Evolutionary conservation across 2,113 vertebrate genomes (phyloP).

Genomic region (Pelecanoides urinatrix): DNA sequence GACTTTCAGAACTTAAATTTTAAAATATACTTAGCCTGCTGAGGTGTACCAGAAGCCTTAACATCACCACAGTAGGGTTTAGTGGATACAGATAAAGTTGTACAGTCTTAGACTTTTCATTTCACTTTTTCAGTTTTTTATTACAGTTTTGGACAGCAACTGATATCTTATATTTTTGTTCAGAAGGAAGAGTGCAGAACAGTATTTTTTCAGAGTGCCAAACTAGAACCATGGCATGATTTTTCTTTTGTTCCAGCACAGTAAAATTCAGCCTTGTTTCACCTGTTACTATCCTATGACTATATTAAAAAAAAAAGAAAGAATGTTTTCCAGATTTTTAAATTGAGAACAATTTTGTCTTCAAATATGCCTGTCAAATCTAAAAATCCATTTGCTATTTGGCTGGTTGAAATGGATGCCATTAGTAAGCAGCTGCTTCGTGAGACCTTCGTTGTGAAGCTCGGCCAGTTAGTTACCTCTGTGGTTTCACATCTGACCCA

Average conservation of each 20-base stretch:
- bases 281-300: not conserved
- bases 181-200: not conserved
- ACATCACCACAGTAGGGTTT: not conserved
- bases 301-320: not conserved
- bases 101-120: not conserved
- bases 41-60: not conserved
- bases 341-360: not conserved
- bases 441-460: not conserved
- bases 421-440: not conserved
- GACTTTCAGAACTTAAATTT: not conserved
- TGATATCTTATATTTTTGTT: not conserved
- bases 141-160: not conserved
- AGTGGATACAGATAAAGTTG: not conserved
- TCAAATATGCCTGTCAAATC: not conserved
- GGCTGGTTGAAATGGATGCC: not conserved
- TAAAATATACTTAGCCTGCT: not conserved
- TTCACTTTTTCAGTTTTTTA: not conserved
- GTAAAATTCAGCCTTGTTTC: not conserved
- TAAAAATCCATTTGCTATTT: not conserved
- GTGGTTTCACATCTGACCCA: conserved; percentile 26
- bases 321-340: not conserved
- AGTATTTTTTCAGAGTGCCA: not conserved
- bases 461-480: not conserved
- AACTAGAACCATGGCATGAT: not conserved
- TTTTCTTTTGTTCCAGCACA: not conserved